These are phyloP conservation scores for Eilema griseolum DNA, from an alignment of 2,888 invertebrate genomes.

Conservation along the genomic window DNA sequence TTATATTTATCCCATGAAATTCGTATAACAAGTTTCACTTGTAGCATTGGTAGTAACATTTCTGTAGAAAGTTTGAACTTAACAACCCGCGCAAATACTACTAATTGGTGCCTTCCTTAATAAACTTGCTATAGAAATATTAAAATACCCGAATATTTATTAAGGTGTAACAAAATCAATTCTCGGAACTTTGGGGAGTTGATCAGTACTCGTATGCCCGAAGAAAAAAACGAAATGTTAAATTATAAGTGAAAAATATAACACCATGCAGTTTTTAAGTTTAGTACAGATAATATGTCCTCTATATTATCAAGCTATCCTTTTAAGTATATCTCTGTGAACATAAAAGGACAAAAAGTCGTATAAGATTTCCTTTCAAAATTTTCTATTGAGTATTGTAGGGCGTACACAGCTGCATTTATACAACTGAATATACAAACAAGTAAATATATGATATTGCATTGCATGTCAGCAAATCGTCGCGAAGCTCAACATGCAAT, in stretches of 20 bases:
- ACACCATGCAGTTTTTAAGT: no score
- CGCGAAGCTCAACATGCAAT: conserved; percentile 21
- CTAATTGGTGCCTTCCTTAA: not conserved
- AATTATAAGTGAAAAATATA: no score
- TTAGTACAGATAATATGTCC: no score
- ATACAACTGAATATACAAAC: not conserved
- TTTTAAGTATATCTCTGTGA: no score
- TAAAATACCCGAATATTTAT: not conserved
- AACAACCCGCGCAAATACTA: no score
- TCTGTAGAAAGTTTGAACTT: conserved; percentile 27
- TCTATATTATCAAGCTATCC: no score
- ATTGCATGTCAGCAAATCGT: conserved; percentile 30
- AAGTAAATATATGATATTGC: not conserved
- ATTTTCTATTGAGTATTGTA: not conserved
- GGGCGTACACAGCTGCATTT: not conserved
- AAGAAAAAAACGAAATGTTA: no score
- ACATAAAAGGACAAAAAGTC: no score
- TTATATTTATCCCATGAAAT: conserved; percentile 15
- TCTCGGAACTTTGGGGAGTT: no score
- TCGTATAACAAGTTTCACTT: conserved; percentile 30
- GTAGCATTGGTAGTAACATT: conserved; percentile 16
- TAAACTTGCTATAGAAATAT: not conserved
- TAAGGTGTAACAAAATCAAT: no score
- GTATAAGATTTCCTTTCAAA: no score
- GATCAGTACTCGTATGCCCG: no score